Evolutionary conservation across 2,888 invertebrate species (phyloP).

Genomic region (Aleiodes alternator): DNA sequence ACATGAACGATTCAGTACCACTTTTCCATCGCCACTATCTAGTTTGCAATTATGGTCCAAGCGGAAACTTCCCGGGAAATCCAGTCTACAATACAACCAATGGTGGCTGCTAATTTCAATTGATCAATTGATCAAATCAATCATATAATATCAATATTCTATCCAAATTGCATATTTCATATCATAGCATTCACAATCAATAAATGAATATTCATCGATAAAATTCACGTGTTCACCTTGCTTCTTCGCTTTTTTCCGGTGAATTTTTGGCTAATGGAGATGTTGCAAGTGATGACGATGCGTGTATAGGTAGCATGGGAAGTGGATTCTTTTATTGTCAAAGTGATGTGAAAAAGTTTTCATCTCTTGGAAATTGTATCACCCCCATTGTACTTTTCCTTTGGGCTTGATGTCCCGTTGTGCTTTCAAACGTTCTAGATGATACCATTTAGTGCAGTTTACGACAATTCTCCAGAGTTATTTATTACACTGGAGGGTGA

Average conservation of each 20-base stretch:
- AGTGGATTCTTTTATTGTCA: conserved; percentile 8
- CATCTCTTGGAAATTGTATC: conserved; percentile 54
- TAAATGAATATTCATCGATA: too few species aligned
- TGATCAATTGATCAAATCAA: background rate
- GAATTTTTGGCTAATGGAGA: too few species aligned
- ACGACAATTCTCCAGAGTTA: conserved; percentile 46
- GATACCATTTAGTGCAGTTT: conserved; percentile 56
- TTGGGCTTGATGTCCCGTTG: conserved; percentile 44
- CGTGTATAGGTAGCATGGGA: background rate
- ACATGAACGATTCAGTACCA: conserved; percentile 58
- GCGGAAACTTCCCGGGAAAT: conserved; percentile 68
- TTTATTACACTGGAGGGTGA: conserved; percentile 49
- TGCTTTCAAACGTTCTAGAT: conserved; percentile 47
- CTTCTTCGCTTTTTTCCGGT: too few species aligned
- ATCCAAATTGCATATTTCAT: too few species aligned
- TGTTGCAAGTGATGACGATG: too few species aligned
- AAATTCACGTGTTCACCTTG: too few species aligned
- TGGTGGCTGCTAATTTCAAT: background rate
- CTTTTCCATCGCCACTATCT: conserved; percentile 58
- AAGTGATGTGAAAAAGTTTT: conserved; percentile 9
- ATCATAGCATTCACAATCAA: too few species aligned
- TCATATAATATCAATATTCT: too few species aligned
- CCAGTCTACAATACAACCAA: conserved; percentile 64
- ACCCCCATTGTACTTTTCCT: conserved; percentile 50
- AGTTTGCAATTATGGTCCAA: conserved; percentile 64